Percentiles rank a stretch among this genome's conserved stretches.
These are phyloP conservation scores for Buceros bicornis DNA, from an alignment of 2,797 vertebrate genomes.

Conservation along the genomic window DNA sequence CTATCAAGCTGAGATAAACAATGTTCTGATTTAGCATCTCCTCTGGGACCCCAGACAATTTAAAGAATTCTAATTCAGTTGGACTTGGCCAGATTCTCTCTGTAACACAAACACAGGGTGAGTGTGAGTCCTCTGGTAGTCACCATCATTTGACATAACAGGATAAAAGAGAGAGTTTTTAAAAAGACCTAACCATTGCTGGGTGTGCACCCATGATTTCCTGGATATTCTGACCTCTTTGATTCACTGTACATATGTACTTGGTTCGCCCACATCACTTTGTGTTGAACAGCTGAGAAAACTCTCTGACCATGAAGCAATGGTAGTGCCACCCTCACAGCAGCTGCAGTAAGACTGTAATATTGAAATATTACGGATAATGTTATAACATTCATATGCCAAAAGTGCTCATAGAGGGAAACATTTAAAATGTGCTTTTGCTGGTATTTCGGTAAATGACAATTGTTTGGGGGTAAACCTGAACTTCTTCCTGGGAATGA, in stretches of 20 bases:
- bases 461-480: neutral
- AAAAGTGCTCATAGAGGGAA: neutral
- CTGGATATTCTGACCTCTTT: neutral
- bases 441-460: neutral
- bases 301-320: neutral
- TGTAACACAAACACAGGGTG: neutral
- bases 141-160: neutral
- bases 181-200: neutral
- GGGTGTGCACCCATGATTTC: neutral
- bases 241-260: neutral
- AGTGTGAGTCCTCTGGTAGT: neutral
- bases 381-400: neutral
- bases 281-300: neutral
- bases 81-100: neutral
- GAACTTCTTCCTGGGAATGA: neutral
- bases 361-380: neutral
- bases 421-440: neutral
- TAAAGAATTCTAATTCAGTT: neutral
- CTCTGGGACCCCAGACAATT: neutral
- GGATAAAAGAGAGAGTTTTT: neutral
- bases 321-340: neutral
- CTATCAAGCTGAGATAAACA: neutral
- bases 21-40: neutral
- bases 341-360: neutral
- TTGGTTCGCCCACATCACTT: neutral